phyloP scores from a whole-genome alignment of 2,888 invertebrate species.

The Ochropleura leucogaster region DNA sequence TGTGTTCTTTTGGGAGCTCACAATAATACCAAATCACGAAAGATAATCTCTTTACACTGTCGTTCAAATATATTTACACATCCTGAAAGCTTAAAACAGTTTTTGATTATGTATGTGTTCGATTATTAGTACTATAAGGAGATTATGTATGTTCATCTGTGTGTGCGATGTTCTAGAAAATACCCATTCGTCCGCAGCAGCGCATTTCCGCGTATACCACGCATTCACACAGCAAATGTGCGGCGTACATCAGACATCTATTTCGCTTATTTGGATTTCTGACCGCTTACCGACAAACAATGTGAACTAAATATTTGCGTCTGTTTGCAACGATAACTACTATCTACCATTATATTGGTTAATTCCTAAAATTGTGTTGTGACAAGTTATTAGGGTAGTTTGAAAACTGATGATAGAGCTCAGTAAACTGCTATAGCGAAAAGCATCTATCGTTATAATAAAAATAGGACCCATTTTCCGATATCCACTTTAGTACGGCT shows the following conservation, averaged over 20 bases:
- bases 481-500: too few species aligned
- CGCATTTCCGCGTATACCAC: slow-evolving; percentile 17
- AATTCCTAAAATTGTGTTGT: slow-evolving; percentile 3
- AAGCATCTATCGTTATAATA: not conserved
- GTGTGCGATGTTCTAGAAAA: slow-evolving; percentile 1
- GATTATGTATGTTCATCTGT: not conserved
- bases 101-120: too few species aligned
- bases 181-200: not conserved
- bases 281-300: slow-evolving; percentile 10
- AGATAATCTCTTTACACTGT: too few species aligned
- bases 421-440: not conserved
- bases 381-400: too few species aligned
- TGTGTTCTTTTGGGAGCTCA: too few species aligned
- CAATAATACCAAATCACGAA: too few species aligned
- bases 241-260: slow-evolving; percentile 28
- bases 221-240: slow-evolving; percentile 14
- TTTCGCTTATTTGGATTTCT: slow-evolving; percentile 30
- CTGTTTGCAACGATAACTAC: slow-evolving; percentile 16
- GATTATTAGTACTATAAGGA: too few species aligned
- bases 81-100: too few species aligned
- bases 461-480: not conserved
- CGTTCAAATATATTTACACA: too few species aligned
- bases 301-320: slow-evolving; percentile 24
- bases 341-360: slow-evolving; percentile 4
- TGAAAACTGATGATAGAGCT: not conserved